Percentiles rank a stretch among this genome's conserved stretches.
Evolutionary conservation across 2,797 vertebrate genomes (phyloP).

Genomic region (Amblyopsis hoosieri): DNA sequence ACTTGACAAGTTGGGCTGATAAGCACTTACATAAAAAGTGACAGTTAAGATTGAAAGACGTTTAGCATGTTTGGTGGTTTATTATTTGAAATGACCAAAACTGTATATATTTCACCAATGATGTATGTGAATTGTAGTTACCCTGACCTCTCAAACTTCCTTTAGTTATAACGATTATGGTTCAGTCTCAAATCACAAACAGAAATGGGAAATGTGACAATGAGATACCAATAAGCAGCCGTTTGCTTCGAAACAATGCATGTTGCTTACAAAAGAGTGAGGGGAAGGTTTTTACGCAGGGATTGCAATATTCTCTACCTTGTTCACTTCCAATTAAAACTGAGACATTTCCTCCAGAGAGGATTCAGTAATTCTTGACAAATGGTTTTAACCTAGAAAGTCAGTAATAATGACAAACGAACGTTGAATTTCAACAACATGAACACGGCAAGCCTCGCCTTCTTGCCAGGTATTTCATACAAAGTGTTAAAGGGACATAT

Average conservation of each 20-base stretch:
- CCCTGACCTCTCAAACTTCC: slow-evolving; percentile 45
- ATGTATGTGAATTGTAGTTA: slow-evolving; percentile 64
- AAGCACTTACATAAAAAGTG: slow-evolving; percentile 64
- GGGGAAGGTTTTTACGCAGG: slow-evolving; percentile 38
- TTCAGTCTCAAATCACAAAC: slow-evolving; percentile 32
- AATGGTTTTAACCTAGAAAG: slow-evolving; percentile 23
- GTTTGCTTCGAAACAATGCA: slow-evolving; percentile 52
- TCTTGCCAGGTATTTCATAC: slow-evolving; percentile 32
- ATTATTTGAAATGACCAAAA: slow-evolving; percentile 66
- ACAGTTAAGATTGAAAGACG: slow-evolving; percentile 59
- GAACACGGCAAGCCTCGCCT: slow-evolving; percentile 43
- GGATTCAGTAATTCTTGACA: slow-evolving; percentile 13
- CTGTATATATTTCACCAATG: slow-evolving; percentile 50
- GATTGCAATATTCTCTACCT: slow-evolving; percentile 35
- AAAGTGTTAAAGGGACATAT: slow-evolving; percentile 19
- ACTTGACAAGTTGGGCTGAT: slow-evolving; percentile 70
- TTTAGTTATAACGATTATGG: slow-evolving; percentile 44
- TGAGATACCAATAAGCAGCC: slow-evolving; percentile 40
- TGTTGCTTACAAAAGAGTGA: slow-evolving; percentile 43
- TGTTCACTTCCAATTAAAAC: slow-evolving; percentile 40
- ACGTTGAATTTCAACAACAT: neutral
- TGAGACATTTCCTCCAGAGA: slow-evolving; percentile 16
- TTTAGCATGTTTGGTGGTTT: slow-evolving; percentile 70
- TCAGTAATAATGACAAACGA: slow-evolving; percentile 8
- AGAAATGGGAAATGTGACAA: slow-evolving; percentile 19